Evolutionary conservation across 2,888 invertebrate genomes (phyloP).

Genomic region (Apotomis capreana): DNA sequence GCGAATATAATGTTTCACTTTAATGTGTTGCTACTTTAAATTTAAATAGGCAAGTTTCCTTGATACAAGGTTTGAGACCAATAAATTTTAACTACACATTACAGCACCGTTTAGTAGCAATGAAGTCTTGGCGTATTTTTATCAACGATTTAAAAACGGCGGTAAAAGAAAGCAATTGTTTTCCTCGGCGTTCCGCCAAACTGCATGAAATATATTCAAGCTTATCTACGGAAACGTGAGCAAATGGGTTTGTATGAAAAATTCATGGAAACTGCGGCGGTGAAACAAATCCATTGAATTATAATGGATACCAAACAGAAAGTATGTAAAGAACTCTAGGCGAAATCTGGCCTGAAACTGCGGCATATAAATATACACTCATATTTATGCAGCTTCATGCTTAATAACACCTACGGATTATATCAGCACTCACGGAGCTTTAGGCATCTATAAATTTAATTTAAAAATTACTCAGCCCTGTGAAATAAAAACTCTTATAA

Average conservation of each 20-base stretch:
- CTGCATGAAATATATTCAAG: constrained; percentile 44
- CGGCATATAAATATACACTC: neutral
- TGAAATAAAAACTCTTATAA: constrained; percentile 8
- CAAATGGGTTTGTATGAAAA: constrained; percentile 37
- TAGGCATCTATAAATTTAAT: neutral
- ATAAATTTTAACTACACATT: constrained; percentile 23
- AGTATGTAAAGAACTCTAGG: neutral
- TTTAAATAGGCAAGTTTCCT: constrained; percentile 9
- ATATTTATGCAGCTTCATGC: constrained; percentile 1
- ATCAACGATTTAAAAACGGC: constrained; percentile 30
- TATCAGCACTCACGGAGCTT: neutral
- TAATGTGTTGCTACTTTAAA: constrained; percentile 5
- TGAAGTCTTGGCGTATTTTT: constrained; percentile 18
- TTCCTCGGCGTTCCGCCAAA: constrained; percentile 49
- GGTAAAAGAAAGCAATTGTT: constrained; percentile 45
- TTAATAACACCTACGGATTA: neutral
- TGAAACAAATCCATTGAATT: constrained; percentile 20
- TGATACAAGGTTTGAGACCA: neutral
- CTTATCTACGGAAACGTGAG: constrained; percentile 40
- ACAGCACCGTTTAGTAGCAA: constrained; percentile 15
- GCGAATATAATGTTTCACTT: neutral
- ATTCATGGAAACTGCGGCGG: constrained; percentile 21
- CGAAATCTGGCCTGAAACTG: neutral
- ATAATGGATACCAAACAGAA: constrained; percentile 15
- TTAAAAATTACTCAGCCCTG: neutral